Evolutionary conservation across 2,888 invertebrate species (phyloP).

Genomic region (Erannis defoliaria): DNA sequence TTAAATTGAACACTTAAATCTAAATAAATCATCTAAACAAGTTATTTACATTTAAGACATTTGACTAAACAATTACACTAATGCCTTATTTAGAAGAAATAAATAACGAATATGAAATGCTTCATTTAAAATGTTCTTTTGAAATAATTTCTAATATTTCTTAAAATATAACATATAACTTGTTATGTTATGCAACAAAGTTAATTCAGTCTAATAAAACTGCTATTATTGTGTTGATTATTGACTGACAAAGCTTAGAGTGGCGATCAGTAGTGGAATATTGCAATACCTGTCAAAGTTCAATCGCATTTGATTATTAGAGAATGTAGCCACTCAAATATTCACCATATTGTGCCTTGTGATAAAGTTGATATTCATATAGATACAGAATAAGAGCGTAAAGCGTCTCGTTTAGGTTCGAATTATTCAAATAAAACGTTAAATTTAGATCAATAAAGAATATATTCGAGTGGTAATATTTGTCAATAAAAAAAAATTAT

Average conservation of each 20-base stretch:
- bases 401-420: not conserved
- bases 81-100: conserved; percentile 81
- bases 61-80: conserved; percentile 84
- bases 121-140: conserved; percentile 78
- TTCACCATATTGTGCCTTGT: not conserved
- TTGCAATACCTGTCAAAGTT: not conserved
- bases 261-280: conserved; percentile 6
- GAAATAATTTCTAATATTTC: conserved; percentile 75
- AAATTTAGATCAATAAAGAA: not conserved
- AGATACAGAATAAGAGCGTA: not conserved
- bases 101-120: conserved; percentile 86
- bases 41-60: conserved; percentile 83
- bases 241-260: conserved; percentile 72
- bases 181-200: conserved; percentile 70
- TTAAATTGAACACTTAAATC: conserved; percentile 84
- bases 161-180: conserved; percentile 75
- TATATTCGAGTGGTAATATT: not conserved
- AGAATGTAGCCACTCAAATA: not conserved
- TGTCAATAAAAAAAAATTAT: not conserved
- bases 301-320: not conserved
- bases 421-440: not conserved
- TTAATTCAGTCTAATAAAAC: conserved; percentile 79
- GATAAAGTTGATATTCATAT: not conserved
- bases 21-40: conserved; percentile 84
- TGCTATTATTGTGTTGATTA: conserved; percentile 66